Percentiles rank a stretch among this genome's conserved stretches.
Evolutionary conservation across 1,140 invertebrate genomes (phyloP).

Genomic region (Hylaeus anthracinus): DNA sequence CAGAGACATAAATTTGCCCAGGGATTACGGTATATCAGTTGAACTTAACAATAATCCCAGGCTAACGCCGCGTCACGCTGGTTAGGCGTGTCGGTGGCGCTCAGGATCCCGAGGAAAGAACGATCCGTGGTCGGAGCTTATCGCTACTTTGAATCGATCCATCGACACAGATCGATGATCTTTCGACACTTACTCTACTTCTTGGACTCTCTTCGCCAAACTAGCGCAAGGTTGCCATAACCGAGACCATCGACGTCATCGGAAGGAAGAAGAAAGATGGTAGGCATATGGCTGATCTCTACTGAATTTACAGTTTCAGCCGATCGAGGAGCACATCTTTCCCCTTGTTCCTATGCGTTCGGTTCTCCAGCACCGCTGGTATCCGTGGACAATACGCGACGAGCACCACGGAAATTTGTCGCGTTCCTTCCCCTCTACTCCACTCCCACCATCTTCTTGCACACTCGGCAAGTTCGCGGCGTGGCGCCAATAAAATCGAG

Average conservation of each 20-base stretch:
- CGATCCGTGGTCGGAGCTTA: background rate
- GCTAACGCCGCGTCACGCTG: conserved; percentile 11
- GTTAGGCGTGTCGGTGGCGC: conserved; percentile 1
- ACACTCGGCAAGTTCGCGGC: conserved; percentile 43
- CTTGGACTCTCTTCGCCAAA: too few species aligned
- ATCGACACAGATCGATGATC: conserved; percentile 15
- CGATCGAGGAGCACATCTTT: conserved; percentile 21
- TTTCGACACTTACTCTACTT: background rate
- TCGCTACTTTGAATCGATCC: conserved; percentile 18
- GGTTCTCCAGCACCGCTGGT: conserved; percentile 4
- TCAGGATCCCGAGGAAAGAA: background rate
- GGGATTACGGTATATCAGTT: conserved; percentile 35
- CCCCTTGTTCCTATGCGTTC: conserved; percentile 41
- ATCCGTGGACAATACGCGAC: conserved; percentile 43
- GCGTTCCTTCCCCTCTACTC: conserved; percentile 35
- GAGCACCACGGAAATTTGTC: conserved; percentile 56
- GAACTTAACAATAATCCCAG: conserved; percentile 35
- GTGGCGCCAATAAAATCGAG: conserved; percentile 64
- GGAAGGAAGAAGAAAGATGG: too few species aligned
- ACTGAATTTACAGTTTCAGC: conserved; percentile 27
- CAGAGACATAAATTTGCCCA: conserved; percentile 21
- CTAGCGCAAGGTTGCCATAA: too few species aligned
- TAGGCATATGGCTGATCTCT: too few species aligned
- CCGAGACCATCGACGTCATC: too few species aligned
- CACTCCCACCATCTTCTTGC: conserved; percentile 36